These are phyloP conservation scores for Hypsibius dujardini DNA, from an alignment of 1,140 invertebrate species.

Conservation along the genomic window DNA sequence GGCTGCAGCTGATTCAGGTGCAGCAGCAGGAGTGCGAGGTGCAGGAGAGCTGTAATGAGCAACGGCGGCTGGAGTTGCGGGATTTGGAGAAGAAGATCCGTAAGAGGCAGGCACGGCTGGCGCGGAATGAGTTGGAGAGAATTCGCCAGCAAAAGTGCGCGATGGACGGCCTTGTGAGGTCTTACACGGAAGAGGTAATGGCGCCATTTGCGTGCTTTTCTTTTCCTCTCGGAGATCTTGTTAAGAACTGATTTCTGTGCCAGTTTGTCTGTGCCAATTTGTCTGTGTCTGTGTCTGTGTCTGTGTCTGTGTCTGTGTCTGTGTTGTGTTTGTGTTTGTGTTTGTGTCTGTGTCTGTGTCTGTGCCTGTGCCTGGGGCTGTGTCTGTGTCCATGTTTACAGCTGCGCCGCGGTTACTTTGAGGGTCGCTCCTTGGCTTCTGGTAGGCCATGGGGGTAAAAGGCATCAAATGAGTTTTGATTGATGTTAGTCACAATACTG, in stretches of 20 bases:
- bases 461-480: no score
- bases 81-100: not conserved
- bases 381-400: no score
- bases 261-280: not conserved
- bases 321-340: no score
- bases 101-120: not conserved
- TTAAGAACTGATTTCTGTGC: not conserved
- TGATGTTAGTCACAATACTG: no score
- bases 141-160: constrained; percentile 12
- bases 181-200: not conserved
- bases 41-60: not conserved
- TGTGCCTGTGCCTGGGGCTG: no score
- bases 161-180: not conserved
- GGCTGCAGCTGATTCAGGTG: not conserved
- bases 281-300: no score
- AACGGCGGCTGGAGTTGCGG: not conserved
- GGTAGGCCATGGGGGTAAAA: no score
- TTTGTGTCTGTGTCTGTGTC: no score
- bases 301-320: no score
- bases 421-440: no score
- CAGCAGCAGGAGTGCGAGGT: not conserved
- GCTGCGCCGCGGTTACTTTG: no score
- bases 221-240: not conserved
- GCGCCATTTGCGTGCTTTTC: not conserved
- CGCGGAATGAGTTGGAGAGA: not conserved